Base-by-base conservation (phyloP, 2,888 invertebrate genomes). In the Drosophila kuntzei region DNA sequence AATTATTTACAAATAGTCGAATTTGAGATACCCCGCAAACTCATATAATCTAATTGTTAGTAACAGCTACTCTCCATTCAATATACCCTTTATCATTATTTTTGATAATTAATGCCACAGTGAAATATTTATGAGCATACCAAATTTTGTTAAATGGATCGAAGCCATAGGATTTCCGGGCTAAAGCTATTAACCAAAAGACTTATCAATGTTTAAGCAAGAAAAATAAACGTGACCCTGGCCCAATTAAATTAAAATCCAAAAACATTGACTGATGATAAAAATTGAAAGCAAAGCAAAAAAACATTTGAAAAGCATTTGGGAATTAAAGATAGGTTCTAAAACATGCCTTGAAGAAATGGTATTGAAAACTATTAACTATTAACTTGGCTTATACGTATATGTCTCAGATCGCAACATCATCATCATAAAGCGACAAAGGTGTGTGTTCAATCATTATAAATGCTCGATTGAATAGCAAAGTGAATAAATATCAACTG, bases 121-220 rank as follows among this genome's bases (percentile, higher is more conserved):
- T 22, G 61, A 73, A 37, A 37, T 58, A 67, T 73, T 69, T 64
- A 69, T 60, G 63, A 7, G 25, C 47, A 69, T 69, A 57, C 49
- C 73, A 36, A 50, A 51, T n/a, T 34, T 22, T 53, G 41, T 51
- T 37, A 53, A 64, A 57, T 60, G 43, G 9, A 61, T 32, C 36
- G 46, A 41, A 41, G 32, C 11, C 14, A 41, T 9, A 9, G 18
- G 37, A 12, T 34, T 46, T 46, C 16, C 37, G n/a, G 11, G 20
- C 22, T 22, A 25, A 53, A 50, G 41, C 34, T 47, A 51, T 66
- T 66, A 66, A 14, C 34, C 22, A 69, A 46, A 50, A 34, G 20
- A 27, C 62, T 76, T 68, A 77, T 76, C 77, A 79, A 75, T 67
- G 64, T 71, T 78, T 66, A 60, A 41, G 47, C 46, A 54, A 44